A percentile compares a stretch with the other conserved stretches of the same genome.
phyloP scores from a whole-genome alignment of 2,888 invertebrate species.

The Temnothorax rugatulus region DNA sequence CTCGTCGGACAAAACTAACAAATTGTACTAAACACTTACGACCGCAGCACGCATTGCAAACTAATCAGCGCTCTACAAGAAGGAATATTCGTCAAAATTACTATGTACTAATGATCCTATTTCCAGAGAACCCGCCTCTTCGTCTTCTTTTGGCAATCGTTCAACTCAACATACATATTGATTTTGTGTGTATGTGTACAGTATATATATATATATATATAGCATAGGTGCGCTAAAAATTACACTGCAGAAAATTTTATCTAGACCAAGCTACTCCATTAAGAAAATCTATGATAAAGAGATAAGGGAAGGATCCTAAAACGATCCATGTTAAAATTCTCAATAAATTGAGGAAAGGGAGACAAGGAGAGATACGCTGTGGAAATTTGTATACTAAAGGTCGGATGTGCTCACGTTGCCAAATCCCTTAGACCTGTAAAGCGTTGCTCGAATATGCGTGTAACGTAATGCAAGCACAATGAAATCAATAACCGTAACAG shows the following conservation, averaged over 20 bases:
- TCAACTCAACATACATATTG: background rate
- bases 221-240: slow-evolving; percentile 6
- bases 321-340: background rate
- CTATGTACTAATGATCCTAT: slow-evolving; percentile 42
- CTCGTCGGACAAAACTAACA: slow-evolving; percentile 31
- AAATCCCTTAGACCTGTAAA: background rate
- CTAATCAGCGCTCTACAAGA: slow-evolving; percentile 52
- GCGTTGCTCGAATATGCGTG: background rate
- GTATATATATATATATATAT: no score
- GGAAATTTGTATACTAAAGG: background rate
- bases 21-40: slow-evolving; percentile 46
- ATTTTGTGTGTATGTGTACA: background rate
- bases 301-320: background rate
- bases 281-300: slow-evolving; percentile 14
- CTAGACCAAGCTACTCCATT: slow-evolving; percentile 19
- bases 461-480: background rate
- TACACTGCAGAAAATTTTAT: slow-evolving; percentile 15
- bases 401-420: background rate
- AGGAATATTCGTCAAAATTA: slow-evolving; percentile 35
- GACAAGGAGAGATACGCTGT: background rate
- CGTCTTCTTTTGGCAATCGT: slow-evolving; percentile 23
- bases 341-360: background rate
- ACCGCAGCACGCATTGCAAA: slow-evolving; percentile 48
- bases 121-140: slow-evolving; percentile 26
- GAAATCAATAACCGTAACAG: slow-evolving; percentile 23